Conservation (phyloP, 1,140 invertebrate genomes). For the Procambarus clarkii region DNA sequence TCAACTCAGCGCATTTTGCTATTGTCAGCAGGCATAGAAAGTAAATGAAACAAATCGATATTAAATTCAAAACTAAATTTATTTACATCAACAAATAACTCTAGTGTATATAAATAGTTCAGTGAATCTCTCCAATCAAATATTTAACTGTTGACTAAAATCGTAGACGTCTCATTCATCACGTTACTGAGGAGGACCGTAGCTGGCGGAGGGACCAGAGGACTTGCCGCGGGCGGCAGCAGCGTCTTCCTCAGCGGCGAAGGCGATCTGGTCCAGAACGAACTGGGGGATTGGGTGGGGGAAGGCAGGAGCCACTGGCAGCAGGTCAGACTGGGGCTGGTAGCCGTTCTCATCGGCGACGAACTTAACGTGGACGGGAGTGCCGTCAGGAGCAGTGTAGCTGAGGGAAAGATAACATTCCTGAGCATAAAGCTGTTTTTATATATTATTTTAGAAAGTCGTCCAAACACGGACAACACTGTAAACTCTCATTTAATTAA, state of each 20-base stretch:
- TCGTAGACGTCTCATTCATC: no score
- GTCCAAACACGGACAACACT: no score
- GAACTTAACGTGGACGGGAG: background rate
- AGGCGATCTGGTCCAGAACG: conserved; percentile 1
- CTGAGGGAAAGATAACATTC: background rate
- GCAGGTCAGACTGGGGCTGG: background rate
- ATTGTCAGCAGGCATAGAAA: no score
- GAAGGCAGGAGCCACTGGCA: conserved; percentile 1
- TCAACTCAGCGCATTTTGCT: no score
- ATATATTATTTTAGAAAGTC: no score
- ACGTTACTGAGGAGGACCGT: background rate
- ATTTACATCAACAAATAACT: no score
- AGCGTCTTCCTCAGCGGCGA: background rate
- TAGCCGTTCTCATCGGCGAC: conserved; percentile 2
- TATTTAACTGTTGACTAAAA: no score
- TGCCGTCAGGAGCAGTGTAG: conserved; percentile 9
- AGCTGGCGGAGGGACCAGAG: background rate
- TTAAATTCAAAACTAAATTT: no score
- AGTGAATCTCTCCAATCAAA: no score
- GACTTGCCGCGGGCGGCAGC: background rate
- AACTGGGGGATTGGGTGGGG: conserved; percentile 2
- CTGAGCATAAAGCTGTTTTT: no score
- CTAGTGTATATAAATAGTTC: no score
- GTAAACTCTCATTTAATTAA: background rate
- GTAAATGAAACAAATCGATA: no score